These are phyloP conservation scores for Nicator chloris DNA, from an alignment of 2,113 vertebrate genomes.

Conservation along the genomic window DNA sequence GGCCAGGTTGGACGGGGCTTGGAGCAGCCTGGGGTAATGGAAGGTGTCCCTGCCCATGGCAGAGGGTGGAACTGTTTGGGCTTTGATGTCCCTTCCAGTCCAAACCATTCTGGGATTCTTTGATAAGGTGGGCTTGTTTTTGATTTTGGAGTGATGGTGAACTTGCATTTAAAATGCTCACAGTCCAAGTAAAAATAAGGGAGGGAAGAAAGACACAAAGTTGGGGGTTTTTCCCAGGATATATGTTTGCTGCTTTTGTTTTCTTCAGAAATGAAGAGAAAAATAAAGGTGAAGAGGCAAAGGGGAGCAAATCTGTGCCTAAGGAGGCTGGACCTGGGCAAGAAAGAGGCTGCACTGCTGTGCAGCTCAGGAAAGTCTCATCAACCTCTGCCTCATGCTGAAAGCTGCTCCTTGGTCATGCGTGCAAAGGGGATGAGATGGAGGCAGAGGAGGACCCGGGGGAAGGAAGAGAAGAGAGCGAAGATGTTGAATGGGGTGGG, in stretches of 20 bases:
- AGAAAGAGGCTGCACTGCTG: not conserved
- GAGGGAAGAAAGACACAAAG: not conserved
- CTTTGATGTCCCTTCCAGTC: not conserved
- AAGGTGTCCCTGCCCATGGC: not conserved
- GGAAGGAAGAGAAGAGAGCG: not conserved
- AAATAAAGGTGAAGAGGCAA: not conserved
- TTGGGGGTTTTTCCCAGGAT: not conserved
- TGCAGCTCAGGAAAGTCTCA: not conserved
- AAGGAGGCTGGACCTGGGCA: not conserved
- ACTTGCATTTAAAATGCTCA: not conserved
- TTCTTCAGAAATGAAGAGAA: not conserved
- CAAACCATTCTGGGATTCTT: not conserved
- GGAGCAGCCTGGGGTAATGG: not conserved
- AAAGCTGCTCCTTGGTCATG: conserved; percentile 30
- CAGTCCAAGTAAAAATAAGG: not conserved
- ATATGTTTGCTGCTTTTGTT: not conserved
- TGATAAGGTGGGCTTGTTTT: not conserved
- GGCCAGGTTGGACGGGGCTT: not conserved
- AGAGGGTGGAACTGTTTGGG: not conserved
- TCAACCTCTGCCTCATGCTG: not conserved
- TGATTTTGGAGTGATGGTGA: not conserved
- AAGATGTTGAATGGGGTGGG: conserved; percentile 36
- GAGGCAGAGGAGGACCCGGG: conserved; percentile 1
- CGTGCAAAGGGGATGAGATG: conserved; percentile 19
- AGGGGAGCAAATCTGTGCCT: not conserved